These are phyloP conservation scores for Odocoileus hemionus DNA, from an alignment of 2,113 vertebrate genomes.

Conservation along the genomic window DNA sequence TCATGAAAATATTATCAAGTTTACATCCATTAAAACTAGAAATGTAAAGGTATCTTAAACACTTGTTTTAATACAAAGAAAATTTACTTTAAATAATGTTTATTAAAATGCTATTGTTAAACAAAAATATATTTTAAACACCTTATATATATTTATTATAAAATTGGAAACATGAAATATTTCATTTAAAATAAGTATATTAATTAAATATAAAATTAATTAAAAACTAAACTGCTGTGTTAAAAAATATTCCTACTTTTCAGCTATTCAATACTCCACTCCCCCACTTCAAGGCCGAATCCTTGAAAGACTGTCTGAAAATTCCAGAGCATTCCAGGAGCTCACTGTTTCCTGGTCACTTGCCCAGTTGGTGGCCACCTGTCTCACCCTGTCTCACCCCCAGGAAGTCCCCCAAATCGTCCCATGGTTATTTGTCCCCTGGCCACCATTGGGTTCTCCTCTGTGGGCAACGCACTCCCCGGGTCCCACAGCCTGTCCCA, in stretches of 20 bases:
- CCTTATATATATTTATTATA: not conserved
- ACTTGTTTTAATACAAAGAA: not conserved
- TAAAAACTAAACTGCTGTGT: not conserved
- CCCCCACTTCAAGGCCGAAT: not conserved
- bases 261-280: not conserved
- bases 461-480: rapidly evolving
- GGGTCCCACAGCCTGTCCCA: not conserved
- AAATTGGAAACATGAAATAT: not conserved
- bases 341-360: not conserved
- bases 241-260: not conserved
- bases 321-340: not conserved
- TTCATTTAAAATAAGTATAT: not conserved
- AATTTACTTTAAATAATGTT: not conserved
- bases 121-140: not conserved
- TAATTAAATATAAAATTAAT: not conserved
- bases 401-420: not conserved
- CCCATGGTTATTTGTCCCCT: not conserved
- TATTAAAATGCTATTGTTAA: not conserved
- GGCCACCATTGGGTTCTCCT: rapidly evolving
- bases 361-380: not conserved
- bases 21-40: not conserved
- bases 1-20: not conserved
- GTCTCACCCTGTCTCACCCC: too few species aligned
- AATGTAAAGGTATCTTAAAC: not conserved
- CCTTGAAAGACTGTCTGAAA: not conserved